Conservation (phyloP, 2,888 invertebrate genomes). For the Agrochola lota region DNA sequence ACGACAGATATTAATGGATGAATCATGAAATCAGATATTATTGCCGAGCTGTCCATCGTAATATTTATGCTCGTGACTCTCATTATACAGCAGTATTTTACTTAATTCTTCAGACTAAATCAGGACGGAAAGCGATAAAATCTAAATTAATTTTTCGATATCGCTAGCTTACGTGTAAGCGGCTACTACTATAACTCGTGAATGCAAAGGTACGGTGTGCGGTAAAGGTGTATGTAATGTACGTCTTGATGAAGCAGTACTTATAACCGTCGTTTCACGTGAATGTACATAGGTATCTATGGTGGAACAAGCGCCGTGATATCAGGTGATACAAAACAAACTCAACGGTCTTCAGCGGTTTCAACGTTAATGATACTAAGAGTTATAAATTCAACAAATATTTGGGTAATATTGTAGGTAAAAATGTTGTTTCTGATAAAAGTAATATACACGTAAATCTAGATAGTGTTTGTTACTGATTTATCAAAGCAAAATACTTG, state of each 20-base stretch:
- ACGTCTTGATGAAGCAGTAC: conserved; percentile 30
- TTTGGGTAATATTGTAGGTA: conserved; percentile 66
- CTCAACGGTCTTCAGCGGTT: conserved; percentile 46
- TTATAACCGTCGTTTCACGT: conserved; percentile 27
- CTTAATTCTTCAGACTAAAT: conserved; percentile 30
- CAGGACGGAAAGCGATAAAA: conserved; percentile 48
- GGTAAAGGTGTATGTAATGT: no score
- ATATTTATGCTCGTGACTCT: no score
- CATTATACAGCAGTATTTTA: conserved; percentile 17
- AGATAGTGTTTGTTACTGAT: conserved; percentile 80
- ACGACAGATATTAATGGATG: no score
- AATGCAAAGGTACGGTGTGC: conserved; percentile 35
- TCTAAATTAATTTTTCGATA: conserved; percentile 57
- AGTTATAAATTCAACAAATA: conserved; percentile 70
- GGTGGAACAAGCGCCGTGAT: conserved; percentile 33
- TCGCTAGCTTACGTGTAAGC: conserved; percentile 44
- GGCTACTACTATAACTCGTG: conserved; percentile 28
- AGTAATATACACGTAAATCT: conserved; percentile 76
- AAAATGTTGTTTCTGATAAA: conserved; percentile 70
- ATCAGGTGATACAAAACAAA: conserved; percentile 52
- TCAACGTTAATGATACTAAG: conserved; percentile 56
- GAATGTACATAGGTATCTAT: conserved; percentile 29
- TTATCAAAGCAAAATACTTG: conserved; percentile 82
- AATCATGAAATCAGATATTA: no score
- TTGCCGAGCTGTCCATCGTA: no score